Conservation (phyloP, 2,888 invertebrate genomes). For the Hydriomena furcata region DNA sequence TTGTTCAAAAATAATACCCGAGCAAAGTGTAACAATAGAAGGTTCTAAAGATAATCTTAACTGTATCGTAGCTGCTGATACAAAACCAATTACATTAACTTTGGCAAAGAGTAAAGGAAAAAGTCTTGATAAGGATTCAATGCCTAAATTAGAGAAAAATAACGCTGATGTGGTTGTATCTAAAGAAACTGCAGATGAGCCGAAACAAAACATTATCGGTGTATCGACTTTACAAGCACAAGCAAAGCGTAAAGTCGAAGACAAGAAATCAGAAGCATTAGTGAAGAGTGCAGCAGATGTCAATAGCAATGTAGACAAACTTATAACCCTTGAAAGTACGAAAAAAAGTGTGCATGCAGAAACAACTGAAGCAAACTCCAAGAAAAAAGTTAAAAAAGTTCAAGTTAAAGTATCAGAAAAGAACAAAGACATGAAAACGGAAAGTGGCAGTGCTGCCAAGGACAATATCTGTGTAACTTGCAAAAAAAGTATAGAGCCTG, state of each 20-base stretch:
- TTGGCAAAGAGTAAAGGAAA: neutral
- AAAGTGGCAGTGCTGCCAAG: neutral
- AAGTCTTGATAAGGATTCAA: neutral
- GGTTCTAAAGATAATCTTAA: neutral
- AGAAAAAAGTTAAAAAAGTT: conserved; percentile 10
- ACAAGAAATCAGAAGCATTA: neutral
- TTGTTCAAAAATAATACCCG: neutral
- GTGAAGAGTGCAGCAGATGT: neutral
- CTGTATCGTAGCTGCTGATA: neutral
- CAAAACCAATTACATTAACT: neutral
- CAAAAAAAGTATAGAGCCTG: conserved; percentile 14
- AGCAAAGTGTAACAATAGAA: neutral
- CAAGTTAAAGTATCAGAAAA: conserved; percentile 3
- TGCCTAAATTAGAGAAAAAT: neutral
- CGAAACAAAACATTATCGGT: neutral
- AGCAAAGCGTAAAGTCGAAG: conserved; percentile 12
- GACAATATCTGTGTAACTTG: conserved; percentile 24
- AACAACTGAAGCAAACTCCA: neutral
- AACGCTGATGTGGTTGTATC: neutral
- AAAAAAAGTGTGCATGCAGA: conserved; percentile 1
- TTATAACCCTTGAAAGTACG: neutral
- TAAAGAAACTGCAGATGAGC: neutral
- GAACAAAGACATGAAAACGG: conserved; percentile 2
- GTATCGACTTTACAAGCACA: conserved; percentile 9
- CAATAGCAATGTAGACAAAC: conserved; percentile 4